Evolutionary conservation across 53 echinoderm and acorn worm genomes (phyloP).

Genomic region (Arbacia lixula): DNA sequence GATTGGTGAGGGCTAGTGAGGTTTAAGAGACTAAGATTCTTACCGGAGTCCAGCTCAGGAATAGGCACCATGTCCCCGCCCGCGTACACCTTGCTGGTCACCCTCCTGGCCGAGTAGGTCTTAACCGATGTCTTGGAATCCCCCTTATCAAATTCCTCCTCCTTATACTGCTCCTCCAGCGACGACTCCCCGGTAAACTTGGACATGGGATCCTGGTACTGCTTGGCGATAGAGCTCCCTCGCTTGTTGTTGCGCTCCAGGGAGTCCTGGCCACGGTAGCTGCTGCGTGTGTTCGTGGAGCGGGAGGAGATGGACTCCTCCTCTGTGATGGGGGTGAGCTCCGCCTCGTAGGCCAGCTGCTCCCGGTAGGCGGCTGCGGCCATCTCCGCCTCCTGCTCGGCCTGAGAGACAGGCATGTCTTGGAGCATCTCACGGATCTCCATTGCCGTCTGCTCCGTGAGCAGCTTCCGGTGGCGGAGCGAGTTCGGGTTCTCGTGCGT

Average conservation of each 20-base stretch:
- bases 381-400: conserved; percentile 24
- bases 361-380: conserved; percentile 50
- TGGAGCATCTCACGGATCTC: conserved; percentile 55
- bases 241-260: conserved; percentile 23
- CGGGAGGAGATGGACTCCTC: conserved; percentile 38
- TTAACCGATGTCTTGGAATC: conserved; percentile 24
- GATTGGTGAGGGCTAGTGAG: too few relatives aligned
- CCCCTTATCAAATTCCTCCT: conserved; percentile 39
- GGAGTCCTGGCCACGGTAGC: conserved; percentile 43
- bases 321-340: conserved; percentile 46
- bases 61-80: conserved; percentile 45
- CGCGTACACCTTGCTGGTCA: conserved; percentile 13
- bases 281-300: conserved; percentile 37
- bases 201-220: conserved; percentile 41
- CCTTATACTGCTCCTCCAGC: conserved; percentile 53
- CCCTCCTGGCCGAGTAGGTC: conserved; percentile 40
- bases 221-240: conserved; percentile 19
- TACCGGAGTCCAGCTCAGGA: conserved; percentile 51
- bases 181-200: conserved; percentile 50
- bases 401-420: conserved; percentile 22
- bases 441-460: conserved; percentile 37
- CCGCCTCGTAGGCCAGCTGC: conserved; percentile 41
- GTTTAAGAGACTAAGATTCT: too few relatives aligned
- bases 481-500: conserved; percentile 11
- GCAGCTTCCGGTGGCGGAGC: conserved; percentile 36